These are phyloP conservation scores for Brachionus paranguensis DNA, from an alignment of 1,140 invertebrate genomes.

Conservation along the genomic window DNA sequence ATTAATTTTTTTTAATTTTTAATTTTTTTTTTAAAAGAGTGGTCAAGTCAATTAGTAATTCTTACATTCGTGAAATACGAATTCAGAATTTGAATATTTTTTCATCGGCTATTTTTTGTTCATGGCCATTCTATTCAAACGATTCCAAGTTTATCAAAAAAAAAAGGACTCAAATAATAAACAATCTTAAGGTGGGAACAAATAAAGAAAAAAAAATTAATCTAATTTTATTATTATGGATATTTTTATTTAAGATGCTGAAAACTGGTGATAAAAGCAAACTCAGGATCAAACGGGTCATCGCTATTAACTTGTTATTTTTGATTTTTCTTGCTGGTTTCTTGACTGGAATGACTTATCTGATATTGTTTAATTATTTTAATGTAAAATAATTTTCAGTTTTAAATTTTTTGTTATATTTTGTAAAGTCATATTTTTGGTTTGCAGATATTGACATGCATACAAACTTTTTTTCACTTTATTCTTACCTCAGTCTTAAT, in stretches of 20 bases:
- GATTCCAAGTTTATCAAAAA: background rate
- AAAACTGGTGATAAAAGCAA: background rate
- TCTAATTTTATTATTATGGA: background rate
- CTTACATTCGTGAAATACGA: background rate
- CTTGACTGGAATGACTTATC: background rate
- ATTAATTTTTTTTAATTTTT: background rate
- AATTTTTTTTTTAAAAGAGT: background rate
- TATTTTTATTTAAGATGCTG: background rate
- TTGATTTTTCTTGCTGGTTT: background rate
- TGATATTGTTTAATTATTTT: background rate
- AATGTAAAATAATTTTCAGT: background rate
- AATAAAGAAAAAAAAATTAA: background rate
- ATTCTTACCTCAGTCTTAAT: too few species aligned
- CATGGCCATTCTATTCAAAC: slow-evolving; percentile 11
- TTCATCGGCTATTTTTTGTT: background rate
- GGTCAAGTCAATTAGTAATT: background rate
- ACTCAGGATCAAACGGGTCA: background rate
- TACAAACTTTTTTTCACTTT: too few species aligned
- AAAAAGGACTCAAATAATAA: background rate
- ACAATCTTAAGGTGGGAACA: background rate
- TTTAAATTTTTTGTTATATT: background rate
- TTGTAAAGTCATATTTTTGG: too few species aligned
- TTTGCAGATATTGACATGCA: too few species aligned
- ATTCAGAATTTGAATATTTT: background rate
- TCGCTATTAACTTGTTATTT: background rate